A percentile compares a stretch with the other conserved stretches of the same genome.
Conservation (phyloP, 2,113 vertebrate species). For the Trachemys scripta region DNA sequence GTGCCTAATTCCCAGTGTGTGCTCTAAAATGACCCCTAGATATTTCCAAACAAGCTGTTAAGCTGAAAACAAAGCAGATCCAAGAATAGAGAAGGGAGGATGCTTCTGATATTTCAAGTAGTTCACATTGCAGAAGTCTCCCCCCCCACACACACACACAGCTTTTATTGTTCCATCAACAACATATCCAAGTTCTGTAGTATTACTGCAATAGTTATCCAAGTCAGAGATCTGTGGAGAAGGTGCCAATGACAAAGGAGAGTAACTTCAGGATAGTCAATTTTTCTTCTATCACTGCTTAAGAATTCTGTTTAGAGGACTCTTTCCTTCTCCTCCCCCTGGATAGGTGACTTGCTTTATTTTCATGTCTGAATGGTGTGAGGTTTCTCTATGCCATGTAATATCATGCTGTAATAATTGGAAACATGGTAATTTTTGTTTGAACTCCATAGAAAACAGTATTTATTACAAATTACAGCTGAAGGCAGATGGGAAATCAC, state of each 20-base stretch:
- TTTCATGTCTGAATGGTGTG: not conserved
- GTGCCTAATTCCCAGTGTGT: not conserved
- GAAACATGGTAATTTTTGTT: not conserved
- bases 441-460: not conserved
- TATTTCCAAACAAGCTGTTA: not conserved
- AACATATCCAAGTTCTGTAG: not conserved
- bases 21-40: not conserved
- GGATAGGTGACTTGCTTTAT: not conserved
- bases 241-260: not conserved
- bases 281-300: not conserved
- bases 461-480: not conserved
- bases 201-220: rapidly evolving
- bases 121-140: not conserved
- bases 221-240: not conserved
- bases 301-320: not conserved
- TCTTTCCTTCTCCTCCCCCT: not conserved
- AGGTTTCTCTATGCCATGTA: not conserved
- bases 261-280: rapidly evolving
- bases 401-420: not conserved
- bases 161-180: not conserved
- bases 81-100: not conserved
- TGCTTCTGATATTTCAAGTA: not conserved
- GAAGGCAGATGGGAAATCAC: not conserved
- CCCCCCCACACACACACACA: rapidly evolving
- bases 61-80: slow-evolving; percentile 17